Percentiles rank a stretch among this genome's conserved stretches.
phyloP scores from a whole-genome alignment of 2,113 vertebrate genomes.

The Ctenomys sociabilis region DNA sequence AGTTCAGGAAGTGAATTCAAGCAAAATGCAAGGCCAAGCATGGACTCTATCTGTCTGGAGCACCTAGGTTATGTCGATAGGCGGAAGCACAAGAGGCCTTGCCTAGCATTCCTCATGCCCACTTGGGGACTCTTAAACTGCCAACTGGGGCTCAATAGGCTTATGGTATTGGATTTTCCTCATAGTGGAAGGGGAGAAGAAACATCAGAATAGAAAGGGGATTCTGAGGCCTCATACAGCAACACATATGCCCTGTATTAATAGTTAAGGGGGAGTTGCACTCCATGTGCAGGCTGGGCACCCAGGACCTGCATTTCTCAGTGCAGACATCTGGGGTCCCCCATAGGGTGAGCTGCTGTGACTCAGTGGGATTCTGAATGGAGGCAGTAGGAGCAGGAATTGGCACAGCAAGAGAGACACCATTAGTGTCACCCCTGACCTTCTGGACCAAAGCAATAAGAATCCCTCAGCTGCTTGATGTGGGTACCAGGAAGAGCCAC shows the following conservation, averaged over 20 bases:
- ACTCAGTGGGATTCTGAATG: not conserved
- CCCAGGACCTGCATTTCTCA: not conserved
- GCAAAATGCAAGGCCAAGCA: rapidly evolving
- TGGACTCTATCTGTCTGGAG: not conserved
- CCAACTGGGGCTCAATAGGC: rapidly evolving
- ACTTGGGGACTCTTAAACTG: not conserved
- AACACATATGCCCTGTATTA: rapidly evolving
- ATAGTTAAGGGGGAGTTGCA: not conserved
- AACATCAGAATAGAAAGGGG: not conserved
- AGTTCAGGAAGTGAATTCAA: not conserved
- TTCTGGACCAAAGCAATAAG: not conserved
- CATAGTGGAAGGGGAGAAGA: not conserved
- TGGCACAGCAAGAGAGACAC: rapidly evolving
- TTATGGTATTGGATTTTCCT: rapidly evolving
- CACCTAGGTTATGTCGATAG: not conserved
- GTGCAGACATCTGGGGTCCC: not conserved
- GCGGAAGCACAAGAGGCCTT: too few species aligned
- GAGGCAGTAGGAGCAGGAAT: too few species aligned
- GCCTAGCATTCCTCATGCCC: not conserved
- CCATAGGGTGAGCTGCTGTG: rapidly evolving
- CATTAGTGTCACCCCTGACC: too few species aligned
- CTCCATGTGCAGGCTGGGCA: rapidly evolving
- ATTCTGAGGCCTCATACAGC: not conserved
- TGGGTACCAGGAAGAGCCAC: rapidly evolving
- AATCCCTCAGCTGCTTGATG: rapidly evolving